phyloP scores from a whole-genome alignment of 2,113 vertebrate genomes.

The Myocastor coypus region DNA sequence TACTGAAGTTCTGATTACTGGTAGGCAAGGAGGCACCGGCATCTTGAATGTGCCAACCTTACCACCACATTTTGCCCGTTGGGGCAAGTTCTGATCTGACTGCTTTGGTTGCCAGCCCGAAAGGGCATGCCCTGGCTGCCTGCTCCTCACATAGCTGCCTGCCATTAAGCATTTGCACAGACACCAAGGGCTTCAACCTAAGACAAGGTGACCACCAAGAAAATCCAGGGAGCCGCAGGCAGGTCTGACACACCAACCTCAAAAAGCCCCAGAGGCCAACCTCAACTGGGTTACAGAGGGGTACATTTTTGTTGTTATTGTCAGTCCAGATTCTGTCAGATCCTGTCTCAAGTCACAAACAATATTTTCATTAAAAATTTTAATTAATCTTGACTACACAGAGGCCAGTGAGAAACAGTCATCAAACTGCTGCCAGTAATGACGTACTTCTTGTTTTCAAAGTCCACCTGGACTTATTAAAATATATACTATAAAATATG shows the following conservation, averaged over 20 bases:
- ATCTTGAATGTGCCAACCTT: not conserved
- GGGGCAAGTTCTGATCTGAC: constrained; percentile 40
- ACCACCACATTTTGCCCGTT: not conserved
- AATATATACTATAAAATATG: not conserved
- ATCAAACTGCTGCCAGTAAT: not conserved
- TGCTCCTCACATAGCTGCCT: not conserved
- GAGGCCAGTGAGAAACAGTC: not conserved
- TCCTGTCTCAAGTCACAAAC: constrained; percentile 24
- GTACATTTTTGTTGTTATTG: not conserved
- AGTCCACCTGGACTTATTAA: not conserved
- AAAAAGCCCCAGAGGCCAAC: not conserved
- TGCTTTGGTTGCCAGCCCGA: not conserved
- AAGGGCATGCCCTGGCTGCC: not conserved
- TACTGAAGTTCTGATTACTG: not conserved
- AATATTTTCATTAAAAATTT: constrained; percentile 33
- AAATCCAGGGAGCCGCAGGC: not conserved
- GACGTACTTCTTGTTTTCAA: not conserved
- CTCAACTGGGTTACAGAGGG: not conserved
- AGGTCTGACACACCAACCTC: not conserved
- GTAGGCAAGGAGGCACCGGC: not conserved
- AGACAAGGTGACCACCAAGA: not conserved
- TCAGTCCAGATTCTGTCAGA: not conserved
- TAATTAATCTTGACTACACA: not conserved
- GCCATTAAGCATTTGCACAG: no score
- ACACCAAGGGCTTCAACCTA: not conserved